Base-by-base conservation (phyloP, 1,140 invertebrate genomes). In the Glossosoma conforme region DNA sequence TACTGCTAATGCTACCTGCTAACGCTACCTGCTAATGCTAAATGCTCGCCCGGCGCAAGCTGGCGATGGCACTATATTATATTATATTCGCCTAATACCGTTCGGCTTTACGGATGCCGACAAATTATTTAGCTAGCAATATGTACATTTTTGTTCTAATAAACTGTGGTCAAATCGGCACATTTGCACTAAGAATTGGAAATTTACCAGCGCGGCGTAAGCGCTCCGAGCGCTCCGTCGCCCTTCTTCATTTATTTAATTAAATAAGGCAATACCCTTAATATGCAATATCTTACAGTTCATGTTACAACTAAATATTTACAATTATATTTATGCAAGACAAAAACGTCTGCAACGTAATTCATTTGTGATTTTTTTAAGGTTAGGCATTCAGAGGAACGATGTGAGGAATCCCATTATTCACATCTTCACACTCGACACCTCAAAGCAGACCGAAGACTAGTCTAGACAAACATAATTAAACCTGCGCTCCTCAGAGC, bases 171-270 rank as follows among this genome's bases (percentile, higher is more conserved):
- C 32, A 22, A 47, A 33, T 47, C 30, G 33, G 45, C 38, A 44
- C 41, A 52, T 52, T 52, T 52, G 49, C 49, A 52, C 49, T 52
- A 52, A 44, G 10, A 44, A 37, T 44, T 44, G 49, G 35, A 44
- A 44, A 44, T 52, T n/a, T 28, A 45, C 21, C 46, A 19, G 32
- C 46, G 19, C 38, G 37, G 22, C 28, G 3, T n/a, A 38, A 36
- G 35, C 38, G 15, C 17, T 42, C 25, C 28, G 24, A 13, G n/a
- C 15, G 19, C 30, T 15, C 13, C 9, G 24, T 47, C 20, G 35
- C 35, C 25, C 20, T 10, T 49, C 41, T 43, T 30, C 11, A 17
- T 45, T 45, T 33, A 33, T 51, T 51, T 22, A 51, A 35, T 51
- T 44, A 52, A 45, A 45, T 45, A 52, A 52, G 43, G 48, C 48